Conservation (phyloP, 2,113 vertebrate genomes). For the Antennarius striatus region DNA sequence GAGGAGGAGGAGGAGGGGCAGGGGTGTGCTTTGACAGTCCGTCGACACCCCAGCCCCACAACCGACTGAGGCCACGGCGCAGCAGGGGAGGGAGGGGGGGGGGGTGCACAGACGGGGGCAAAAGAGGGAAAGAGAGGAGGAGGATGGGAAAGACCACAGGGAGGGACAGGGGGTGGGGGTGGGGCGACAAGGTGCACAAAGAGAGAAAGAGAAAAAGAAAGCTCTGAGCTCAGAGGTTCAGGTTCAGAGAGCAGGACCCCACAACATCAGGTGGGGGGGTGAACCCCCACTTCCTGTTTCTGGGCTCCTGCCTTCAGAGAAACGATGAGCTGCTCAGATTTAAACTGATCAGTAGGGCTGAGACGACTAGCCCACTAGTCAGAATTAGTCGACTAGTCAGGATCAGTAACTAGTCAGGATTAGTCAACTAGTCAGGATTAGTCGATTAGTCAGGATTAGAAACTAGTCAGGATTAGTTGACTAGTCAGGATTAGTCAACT, state of each 20-base stretch:
- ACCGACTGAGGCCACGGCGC: slow-evolving; percentile 87
- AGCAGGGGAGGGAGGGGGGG: slow-evolving; percentile 63
- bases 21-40: slow-evolving; percentile 93
- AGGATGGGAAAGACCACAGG: slow-evolving; percentile 24
- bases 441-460: no score
- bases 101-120: slow-evolving; percentile 7
- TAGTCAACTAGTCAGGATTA: no score
- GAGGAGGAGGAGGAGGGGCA: slow-evolving; percentile 90
- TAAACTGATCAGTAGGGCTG: no score
- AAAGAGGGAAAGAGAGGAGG: slow-evolving; percentile 33
- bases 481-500: no score
- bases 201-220: neutral
- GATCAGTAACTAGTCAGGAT: no score
- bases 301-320: slow-evolving; percentile 23
- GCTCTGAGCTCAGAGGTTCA: no score
- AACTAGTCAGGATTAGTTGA: no score
- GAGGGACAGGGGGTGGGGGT: neutral
- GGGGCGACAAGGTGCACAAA: neutral
- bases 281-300: slow-evolving; percentile 25
- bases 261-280: no score
- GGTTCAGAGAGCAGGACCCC: no score
- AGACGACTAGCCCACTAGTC: no score
- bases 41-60: slow-evolving; percentile 98
- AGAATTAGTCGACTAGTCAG: no score
- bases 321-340: slow-evolving; percentile 34